These are phyloP conservation scores for Zhuqinia jingwanae DNA, from an alignment of 2,888 invertebrate genomes.

Conservation along the genomic window DNA sequence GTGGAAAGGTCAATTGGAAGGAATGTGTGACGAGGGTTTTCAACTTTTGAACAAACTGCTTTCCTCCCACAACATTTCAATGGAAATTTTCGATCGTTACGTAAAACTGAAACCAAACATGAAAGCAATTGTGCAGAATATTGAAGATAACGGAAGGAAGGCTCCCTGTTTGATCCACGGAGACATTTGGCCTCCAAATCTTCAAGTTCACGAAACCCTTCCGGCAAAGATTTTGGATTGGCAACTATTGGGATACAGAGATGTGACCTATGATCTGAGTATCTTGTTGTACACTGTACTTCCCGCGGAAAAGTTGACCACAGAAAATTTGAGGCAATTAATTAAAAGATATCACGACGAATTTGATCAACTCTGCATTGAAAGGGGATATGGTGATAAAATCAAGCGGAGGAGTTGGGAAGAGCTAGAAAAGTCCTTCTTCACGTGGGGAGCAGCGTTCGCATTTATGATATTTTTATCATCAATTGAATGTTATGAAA, in stretches of 20 bases:
- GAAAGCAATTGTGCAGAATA: constrained; percentile 39
- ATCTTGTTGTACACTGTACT: constrained; percentile 69
- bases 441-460: constrained; percentile 69
- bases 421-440: constrained; percentile 73
- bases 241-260: constrained; percentile 74
- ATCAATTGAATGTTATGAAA: constrained; percentile 50
- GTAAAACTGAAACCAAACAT: constrained; percentile 51
- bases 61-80: constrained; percentile 19
- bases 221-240: constrained; percentile 76
- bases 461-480: constrained; percentile 49
- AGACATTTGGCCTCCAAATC: constrained; percentile 77
- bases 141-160: constrained; percentile 44
- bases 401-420: constrained; percentile 59
- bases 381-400: constrained; percentile 17
- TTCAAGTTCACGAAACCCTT: constrained; percentile 58
- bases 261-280: constrained; percentile 70
- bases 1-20: constrained; percentile 25
- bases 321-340: constrained; percentile 36
- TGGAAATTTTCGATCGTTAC: constrained; percentile 49
- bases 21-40: constrained; percentile 50
- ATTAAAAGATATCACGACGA: constrained; percentile 67
- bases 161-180: constrained; percentile 69
- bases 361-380: constrained; percentile 50
- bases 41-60: constrained; percentile 52
- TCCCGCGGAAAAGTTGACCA: constrained; percentile 55